Evolutionary conservation across 1,140 invertebrate genomes (phyloP).

Genomic region (Lordiphosa stackelbergi): DNA sequence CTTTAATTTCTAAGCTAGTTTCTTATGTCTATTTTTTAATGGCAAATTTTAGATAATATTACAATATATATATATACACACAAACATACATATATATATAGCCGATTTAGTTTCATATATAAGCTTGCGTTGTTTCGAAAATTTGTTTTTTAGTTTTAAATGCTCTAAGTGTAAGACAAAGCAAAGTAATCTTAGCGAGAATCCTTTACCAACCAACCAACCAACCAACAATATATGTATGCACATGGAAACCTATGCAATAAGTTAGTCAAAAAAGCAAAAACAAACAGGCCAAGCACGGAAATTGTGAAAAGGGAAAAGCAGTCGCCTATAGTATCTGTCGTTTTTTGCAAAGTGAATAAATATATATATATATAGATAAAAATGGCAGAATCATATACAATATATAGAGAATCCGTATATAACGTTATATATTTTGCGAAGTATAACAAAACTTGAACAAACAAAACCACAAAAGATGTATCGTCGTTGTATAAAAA

Average conservation of each 20-base stretch:
- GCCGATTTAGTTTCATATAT: slow-evolving; percentile 51
- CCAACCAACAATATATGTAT: slow-evolving; percentile 31
- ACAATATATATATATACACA: slow-evolving; percentile 14
- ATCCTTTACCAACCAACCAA: slow-evolving; percentile 40
- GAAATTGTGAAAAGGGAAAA: slow-evolving; percentile 31
- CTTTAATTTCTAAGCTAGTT: slow-evolving; percentile 37
- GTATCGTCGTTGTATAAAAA: slow-evolving; percentile 63
- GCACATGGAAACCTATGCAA: slow-evolving; percentile 64
- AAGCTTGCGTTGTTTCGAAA: slow-evolving; percentile 70
- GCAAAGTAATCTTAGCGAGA: slow-evolving; percentile 50
- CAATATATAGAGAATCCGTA: slow-evolving; percentile 40
- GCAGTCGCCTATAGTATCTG: slow-evolving; percentile 15
- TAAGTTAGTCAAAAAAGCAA: slow-evolving; percentile 66
- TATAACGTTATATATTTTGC: slow-evolving; percentile 74
- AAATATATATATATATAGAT: slow-evolving; percentile 37
- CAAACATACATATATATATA: slow-evolving; percentile 41
- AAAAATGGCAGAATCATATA: slow-evolving; percentile 21
- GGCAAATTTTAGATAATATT: slow-evolving; percentile 13
- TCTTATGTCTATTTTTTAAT: slow-evolving; percentile 35
- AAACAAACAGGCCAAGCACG: slow-evolving; percentile 47
- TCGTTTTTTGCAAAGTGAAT: slow-evolving; percentile 7
- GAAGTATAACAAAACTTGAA: slow-evolving; percentile 11
- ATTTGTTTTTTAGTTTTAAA: slow-evolving; percentile 75
- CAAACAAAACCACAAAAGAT: slow-evolving; percentile 50
- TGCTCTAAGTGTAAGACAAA: slow-evolving; percentile 46